Evolutionary conservation across 2,113 vertebrate genomes (phyloP), one percentile per base, ranked within the genome.

Genomic region (Corynorhinus townsendii): DNA sequence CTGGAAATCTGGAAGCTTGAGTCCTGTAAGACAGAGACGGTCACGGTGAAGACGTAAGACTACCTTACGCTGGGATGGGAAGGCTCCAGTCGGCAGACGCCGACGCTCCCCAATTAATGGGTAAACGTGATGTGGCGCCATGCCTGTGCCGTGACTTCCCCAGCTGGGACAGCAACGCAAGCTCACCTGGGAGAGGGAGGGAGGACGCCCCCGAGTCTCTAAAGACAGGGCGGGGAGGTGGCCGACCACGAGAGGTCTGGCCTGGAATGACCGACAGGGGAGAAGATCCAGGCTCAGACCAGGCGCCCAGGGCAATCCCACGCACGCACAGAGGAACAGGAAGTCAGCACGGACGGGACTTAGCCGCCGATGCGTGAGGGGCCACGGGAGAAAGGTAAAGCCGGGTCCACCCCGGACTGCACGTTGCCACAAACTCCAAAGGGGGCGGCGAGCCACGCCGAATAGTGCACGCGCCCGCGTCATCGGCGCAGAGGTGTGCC

Each of bases 1-100:
- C 93, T 99, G 99, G 95, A 99, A 99, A 88, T 99, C 99, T 24
- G 99, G 98, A 80, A 99, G 99, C 96, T 99, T 99, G 71, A 99
- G 98, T 91, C 99, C 99, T 99, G 97, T 86, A 97, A 97, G 56
- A 95, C 80, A 56, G 69, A 87, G 87, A 83, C 3, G 6, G 84
- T 35, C 59, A 64, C 6, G 40, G 64, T 5, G 47, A 12, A 38
- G n/a, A 2, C 0, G 38, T 4, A 33, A 68, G 17, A 33, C 5
- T 3, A 2, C 12, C 26, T 43, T 3, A 20, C 0, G 20, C 54
- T 77, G 2, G 2, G 26, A 59, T 2, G 28, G 22, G 68, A 52
- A 72, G 26, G n/a, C 5, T n/a, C 19, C 16, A 0, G 1, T 19
- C 7, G 14, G 0, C 5, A 12, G 9, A n/a, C 0, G n/a, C 2